Percentiles rank a stretch among this genome's conserved stretches.
Conservation (phyloP, 2,888 invertebrate species). For the Brachyptera risi region DNA sequence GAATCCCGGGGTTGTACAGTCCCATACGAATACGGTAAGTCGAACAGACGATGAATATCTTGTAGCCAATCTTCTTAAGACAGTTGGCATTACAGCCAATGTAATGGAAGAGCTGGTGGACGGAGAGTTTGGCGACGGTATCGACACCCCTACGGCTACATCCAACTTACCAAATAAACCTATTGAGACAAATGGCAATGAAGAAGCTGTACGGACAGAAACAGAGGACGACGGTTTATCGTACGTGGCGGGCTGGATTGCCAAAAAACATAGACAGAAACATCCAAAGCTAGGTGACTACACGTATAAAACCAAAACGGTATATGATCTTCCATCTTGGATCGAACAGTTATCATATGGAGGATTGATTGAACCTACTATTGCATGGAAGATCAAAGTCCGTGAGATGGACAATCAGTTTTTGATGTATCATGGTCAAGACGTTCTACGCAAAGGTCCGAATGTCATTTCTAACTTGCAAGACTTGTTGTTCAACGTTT, state of each 20-base stretch:
- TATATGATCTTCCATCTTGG: conserved; percentile 32
- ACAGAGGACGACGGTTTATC: conserved; percentile 23
- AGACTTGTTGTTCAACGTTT: not conserved
- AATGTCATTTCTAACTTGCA: conserved; percentile 11
- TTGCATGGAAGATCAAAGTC: conserved; percentile 24
- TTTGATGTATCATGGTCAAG: conserved; percentile 22
- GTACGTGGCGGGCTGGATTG: conserved; percentile 33
- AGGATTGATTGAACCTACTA: conserved; percentile 31
- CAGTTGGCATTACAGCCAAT: conserved; percentile 23
- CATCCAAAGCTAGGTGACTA: conserved; percentile 30
- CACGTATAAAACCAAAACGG: conserved; percentile 24
- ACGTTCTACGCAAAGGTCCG: conserved; percentile 1
- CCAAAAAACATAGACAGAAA: conserved; percentile 28
- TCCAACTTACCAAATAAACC: not conserved
- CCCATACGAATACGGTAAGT: conserved; percentile 19
- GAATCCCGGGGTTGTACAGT: conserved; percentile 28
- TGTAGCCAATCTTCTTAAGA: conserved; percentile 22
- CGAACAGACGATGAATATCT: conserved; percentile 27
- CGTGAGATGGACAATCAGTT: conserved; percentile 31
- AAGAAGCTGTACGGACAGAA: not conserved
- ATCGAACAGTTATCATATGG: conserved; percentile 31
- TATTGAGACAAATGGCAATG: too few species aligned
- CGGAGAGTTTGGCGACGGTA: not conserved
- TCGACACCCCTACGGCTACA: not conserved
- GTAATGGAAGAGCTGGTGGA: not conserved